Evolutionary conservation across 2,797 vertebrate species (phyloP).

Genomic region (Valencia hispanica): DNA sequence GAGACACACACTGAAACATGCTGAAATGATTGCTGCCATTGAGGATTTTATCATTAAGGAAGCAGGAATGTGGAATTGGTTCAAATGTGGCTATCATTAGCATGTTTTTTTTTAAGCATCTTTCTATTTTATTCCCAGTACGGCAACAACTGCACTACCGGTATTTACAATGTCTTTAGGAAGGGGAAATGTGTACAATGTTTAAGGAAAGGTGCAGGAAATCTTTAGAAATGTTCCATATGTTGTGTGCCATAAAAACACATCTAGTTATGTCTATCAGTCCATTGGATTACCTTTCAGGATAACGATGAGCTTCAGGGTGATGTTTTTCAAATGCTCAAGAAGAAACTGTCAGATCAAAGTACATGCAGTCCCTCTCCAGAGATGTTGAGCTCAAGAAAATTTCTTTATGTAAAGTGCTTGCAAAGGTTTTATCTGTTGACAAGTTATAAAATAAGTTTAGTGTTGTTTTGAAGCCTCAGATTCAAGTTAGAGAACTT

Average conservation of each 20-base stretch:
- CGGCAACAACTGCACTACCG: constrained; percentile 25
- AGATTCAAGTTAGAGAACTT: not conserved
- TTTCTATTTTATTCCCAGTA: constrained; percentile 28
- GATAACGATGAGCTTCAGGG: constrained; percentile 1
- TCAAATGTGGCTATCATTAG: constrained; percentile 9
- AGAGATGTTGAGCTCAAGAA: not conserved
- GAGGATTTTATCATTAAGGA: constrained; percentile 5
- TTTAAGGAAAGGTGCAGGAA: not conserved
- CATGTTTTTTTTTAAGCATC: constrained; percentile 3
- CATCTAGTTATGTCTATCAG: not conserved
- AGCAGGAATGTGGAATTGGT: not conserved
- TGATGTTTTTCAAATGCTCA: constrained; percentile 29
- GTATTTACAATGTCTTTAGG: constrained; percentile 40
- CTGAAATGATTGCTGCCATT: not conserved
- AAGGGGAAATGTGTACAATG: constrained; percentile 12
- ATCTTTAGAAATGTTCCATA: constrained; percentile 10
- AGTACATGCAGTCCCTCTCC: not conserved
- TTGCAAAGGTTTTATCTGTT: not conserved
- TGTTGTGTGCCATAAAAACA: constrained; percentile 2
- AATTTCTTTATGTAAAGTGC: not conserved
- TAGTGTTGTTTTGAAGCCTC: not conserved
- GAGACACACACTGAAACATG: not conserved
- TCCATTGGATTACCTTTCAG: constrained; percentile 24
- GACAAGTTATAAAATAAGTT: not conserved
- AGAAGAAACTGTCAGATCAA: not conserved